Evolutionary conservation across 2,888 invertebrate genomes (phyloP).

Genomic region (Ypsolopha scabrella): DNA sequence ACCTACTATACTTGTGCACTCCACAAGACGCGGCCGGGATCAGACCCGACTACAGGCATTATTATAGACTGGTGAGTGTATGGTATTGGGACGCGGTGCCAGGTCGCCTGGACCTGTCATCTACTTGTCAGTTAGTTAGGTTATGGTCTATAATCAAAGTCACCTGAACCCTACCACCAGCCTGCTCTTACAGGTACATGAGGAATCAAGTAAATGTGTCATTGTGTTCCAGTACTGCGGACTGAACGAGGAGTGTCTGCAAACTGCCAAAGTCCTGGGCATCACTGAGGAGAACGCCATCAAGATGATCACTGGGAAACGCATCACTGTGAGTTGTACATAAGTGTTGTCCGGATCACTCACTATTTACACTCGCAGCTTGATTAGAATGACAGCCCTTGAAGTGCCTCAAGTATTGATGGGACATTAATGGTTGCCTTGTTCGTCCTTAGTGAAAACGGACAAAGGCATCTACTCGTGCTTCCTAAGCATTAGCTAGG

Average conservation of each 20-base stretch:
- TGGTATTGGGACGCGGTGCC: not conserved
- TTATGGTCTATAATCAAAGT: no score
- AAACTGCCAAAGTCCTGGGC: conserved; percentile 80
- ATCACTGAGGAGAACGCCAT: conserved; percentile 81
- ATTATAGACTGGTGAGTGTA: conserved; percentile 71
- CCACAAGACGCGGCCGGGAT: conserved; percentile 76
- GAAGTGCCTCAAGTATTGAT: no score
- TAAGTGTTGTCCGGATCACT: not conserved
- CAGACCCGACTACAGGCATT: conserved; percentile 58
- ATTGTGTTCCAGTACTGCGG: conserved; percentile 64
- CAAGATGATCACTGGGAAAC: conserved; percentile 75
- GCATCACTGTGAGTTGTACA: conserved; percentile 61
- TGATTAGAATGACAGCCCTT: no score
- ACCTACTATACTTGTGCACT: conserved; percentile 89
- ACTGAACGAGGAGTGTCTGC: conserved; percentile 73
- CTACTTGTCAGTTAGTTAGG: conserved; percentile 65
- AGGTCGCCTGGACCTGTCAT: conserved; percentile 84
- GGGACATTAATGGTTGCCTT: no score
- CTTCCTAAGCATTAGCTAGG: no score
- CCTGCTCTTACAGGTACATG: no score
- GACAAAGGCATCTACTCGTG: no score
- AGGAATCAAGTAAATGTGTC: no score
- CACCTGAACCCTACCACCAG: no score
- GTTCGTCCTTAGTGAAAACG: no score
- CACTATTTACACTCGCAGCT: no score